Conservation (phyloP, 1,140 invertebrate species). For the Phortica variegata region DNA sequence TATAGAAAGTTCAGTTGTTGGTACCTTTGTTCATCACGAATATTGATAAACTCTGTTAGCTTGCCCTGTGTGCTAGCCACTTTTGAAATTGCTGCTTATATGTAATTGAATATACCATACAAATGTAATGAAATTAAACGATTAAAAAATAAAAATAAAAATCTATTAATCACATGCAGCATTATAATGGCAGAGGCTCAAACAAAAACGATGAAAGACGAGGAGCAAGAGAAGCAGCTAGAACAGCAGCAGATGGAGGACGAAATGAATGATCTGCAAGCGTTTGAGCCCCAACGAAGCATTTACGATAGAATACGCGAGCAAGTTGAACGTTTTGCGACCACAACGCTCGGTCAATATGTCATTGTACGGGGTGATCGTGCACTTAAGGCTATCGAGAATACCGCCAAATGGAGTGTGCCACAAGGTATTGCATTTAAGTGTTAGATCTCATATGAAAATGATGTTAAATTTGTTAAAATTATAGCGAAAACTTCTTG, state of each 20-base stretch:
- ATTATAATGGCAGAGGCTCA: neutral
- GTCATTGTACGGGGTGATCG: conserved; percentile 37
- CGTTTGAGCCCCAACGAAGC: conserved; percentile 7
- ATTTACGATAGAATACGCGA: conserved; percentile 34
- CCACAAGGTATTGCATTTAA: conserved; percentile 26
- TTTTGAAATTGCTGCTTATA: neutral
- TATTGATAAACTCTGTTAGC: too few relatives aligned
- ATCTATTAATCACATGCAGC: neutral
- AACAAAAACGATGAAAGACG: conserved; percentile 42
- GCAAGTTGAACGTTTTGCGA: conserved; percentile 39
- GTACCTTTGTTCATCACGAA: too few relatives aligned
- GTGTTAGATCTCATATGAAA: neutral
- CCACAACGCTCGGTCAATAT: conserved; percentile 38
- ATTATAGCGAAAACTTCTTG: conserved; percentile 21
- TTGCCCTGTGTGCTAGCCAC: neutral
- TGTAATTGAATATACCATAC: neutral
- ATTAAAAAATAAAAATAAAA: too few relatives aligned
- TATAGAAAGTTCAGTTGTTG: too few relatives aligned
- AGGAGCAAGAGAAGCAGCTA: too few relatives aligned
- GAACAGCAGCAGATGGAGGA: conserved; percentile 19
- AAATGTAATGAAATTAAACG: neutral
- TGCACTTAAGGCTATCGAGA: conserved; percentile 35
- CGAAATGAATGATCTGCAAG: conserved; percentile 38
- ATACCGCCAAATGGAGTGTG: conserved; percentile 52
- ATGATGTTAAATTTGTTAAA: neutral